Conservation (phyloP, 2,888 invertebrate species). For the Eupithecia dodoneata region DNA sequence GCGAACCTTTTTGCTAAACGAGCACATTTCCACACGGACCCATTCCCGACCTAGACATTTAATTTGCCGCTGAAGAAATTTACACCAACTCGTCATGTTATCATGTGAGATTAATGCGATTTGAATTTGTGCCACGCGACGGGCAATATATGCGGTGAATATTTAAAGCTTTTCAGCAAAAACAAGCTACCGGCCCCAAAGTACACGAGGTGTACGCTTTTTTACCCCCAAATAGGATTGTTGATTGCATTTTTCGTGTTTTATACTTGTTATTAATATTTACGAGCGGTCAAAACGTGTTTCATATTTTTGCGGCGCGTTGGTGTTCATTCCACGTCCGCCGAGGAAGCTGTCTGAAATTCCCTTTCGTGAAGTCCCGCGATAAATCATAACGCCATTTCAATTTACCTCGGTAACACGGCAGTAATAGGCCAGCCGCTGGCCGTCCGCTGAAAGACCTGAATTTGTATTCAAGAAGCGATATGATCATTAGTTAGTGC, state of each 20-base stretch:
- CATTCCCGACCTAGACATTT: slow-evolving; percentile 55
- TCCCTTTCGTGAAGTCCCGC: slow-evolving; percentile 72
- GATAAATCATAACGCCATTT: slow-evolving; percentile 81
- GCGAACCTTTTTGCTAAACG: slow-evolving; percentile 64
- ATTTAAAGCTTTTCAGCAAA: slow-evolving; percentile 47
- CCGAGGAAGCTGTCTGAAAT: slow-evolving; percentile 71
- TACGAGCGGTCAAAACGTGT: slow-evolving; percentile 33
- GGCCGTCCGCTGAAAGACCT: slow-evolving; percentile 73
- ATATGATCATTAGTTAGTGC: slow-evolving; percentile 81
- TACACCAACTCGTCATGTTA: slow-evolving; percentile 61
- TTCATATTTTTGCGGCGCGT: slow-evolving; percentile 43
- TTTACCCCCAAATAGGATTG: slow-evolving; percentile 38
- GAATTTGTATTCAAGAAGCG: slow-evolving; percentile 81
- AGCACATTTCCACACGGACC: slow-evolving; percentile 62
- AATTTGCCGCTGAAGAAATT: slow-evolving; percentile 61
- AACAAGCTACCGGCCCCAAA: slow-evolving; percentile 33
- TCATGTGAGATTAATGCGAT: slow-evolving; percentile 57
- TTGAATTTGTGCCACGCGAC: slow-evolving; percentile 48
- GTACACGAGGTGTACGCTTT: slow-evolving; percentile 32
- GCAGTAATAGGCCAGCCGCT: slow-evolving; percentile 70
- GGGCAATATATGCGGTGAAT: slow-evolving; percentile 48
- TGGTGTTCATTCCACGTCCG: slow-evolving; percentile 74
- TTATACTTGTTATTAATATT: slow-evolving; percentile 47
- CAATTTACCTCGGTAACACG: slow-evolving; percentile 78
- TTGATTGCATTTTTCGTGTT: slow-evolving; percentile 41